Evolutionary conservation across 1,140 invertebrate species (phyloP).

Genomic region (Apis dorsata): DNA sequence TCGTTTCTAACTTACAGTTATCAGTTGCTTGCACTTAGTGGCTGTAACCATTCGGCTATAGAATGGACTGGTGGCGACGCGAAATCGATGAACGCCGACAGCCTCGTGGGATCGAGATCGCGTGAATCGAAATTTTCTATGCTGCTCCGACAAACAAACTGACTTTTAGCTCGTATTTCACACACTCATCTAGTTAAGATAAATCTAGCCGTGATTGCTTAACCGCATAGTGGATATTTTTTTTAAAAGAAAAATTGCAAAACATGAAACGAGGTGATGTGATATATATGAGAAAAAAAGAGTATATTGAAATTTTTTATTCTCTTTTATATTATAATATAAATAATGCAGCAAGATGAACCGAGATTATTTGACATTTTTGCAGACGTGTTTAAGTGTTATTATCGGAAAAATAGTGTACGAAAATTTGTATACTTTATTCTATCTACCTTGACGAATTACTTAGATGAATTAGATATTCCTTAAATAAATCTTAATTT

Average conservation of each 20-base stretch:
- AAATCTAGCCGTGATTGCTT: not conserved
- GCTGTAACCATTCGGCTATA: slow-evolving; percentile 6
- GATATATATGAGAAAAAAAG: no score
- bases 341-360: no score
- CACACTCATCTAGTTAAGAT: not conserved
- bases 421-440: no score
- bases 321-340: no score
- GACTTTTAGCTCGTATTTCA: not conserved
- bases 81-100: slow-evolving; percentile 55
- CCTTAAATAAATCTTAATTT: no score
- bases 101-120: slow-evolving; percentile 63
- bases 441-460: no score
- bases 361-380: no score
- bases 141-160: not conserved
- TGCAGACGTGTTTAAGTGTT: no score
- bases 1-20: slow-evolving; percentile 53
- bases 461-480: no score
- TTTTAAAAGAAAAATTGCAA: not conserved
- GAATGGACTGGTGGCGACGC: slow-evolving; percentile 50
- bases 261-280: not conserved
- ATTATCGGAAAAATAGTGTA: no score
- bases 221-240: not conserved
- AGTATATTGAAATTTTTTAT: no score
- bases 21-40: slow-evolving; percentile 60
- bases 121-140: slow-evolving; percentile 52